Conservation (phyloP, 2,113 vertebrate species). For the Alligator mississippiensis region DNA sequence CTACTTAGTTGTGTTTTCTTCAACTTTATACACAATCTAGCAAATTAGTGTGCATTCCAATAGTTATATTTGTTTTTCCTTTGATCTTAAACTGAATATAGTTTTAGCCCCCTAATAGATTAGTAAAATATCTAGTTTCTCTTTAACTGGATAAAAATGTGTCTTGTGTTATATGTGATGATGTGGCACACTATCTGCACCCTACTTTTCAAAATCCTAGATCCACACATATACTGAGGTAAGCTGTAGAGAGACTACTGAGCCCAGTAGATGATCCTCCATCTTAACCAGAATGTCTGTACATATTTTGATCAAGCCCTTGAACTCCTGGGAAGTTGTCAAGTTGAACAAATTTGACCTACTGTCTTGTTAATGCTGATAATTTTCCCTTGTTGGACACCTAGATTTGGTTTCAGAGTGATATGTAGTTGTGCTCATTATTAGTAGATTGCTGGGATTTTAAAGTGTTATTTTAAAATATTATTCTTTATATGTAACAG, state of each 20-base stretch:
- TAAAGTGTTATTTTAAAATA: not conserved
- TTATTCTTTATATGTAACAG: not conserved
- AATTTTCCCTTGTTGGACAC: not conserved
- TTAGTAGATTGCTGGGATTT: not conserved
- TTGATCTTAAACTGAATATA: no score
- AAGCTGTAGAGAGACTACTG: not conserved
- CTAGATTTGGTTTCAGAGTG: constrained; percentile 30
- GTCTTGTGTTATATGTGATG: no score
- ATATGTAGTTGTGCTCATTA: not conserved
- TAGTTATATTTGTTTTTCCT: no score
- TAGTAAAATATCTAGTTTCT: no score
- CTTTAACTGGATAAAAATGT: no score
- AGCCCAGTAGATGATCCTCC: not conserved
- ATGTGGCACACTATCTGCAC: no score
- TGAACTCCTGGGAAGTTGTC: not conserved
- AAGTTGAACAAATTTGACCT: not conserved
- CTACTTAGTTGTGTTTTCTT: no score
- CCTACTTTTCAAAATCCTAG: no score
- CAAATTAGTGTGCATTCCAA: no score
- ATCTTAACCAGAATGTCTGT: constrained; percentile 9
- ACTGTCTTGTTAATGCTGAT: not conserved
- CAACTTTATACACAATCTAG: no score
- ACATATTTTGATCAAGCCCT: constrained; percentile 1
- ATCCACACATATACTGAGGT: no score
- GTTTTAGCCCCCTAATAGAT: no score